A percentile compares a stretch with the other conserved stretches of the same genome.
phyloP scores from a whole-genome alignment of 2,113 vertebrate species.

The Hypomesus transpacificus region DNA sequence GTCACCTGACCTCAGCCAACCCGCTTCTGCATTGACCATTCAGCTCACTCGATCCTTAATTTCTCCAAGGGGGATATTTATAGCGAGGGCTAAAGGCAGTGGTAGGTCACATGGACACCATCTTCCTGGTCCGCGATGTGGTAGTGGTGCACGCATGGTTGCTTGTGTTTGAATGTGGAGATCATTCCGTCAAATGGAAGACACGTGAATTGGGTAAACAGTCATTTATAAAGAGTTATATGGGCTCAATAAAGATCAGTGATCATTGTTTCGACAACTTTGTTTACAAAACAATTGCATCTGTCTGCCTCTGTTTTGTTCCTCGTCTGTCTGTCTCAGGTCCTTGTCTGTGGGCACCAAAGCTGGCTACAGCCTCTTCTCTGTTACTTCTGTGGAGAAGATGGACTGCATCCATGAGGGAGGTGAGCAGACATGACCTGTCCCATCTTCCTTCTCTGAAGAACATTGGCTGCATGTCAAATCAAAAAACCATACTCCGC shows the following conservation, averaged over 20 bases:
- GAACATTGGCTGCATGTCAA: background rate
- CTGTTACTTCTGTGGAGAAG: conserved; percentile 88
- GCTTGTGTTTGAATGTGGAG: too few species aligned
- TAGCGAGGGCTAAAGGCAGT: background rate
- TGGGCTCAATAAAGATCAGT: too few species aligned
- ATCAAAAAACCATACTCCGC: too few species aligned
- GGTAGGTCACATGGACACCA: background rate
- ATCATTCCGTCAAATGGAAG: background rate
- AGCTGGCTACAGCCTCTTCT: conserved; percentile 88
- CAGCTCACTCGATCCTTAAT: conserved; percentile 3
- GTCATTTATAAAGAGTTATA: too few species aligned
- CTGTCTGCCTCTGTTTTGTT: too few species aligned
- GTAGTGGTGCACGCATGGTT: background rate
- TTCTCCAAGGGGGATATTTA: conserved; percentile 5
- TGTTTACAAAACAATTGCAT: too few species aligned
- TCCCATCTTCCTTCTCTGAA: too few species aligned
- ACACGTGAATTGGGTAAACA: background rate
- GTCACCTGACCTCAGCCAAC: conserved; percentile 3
- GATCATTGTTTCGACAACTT: too few species aligned
- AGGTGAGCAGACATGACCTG: conserved; percentile 70
- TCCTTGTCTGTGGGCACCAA: conserved; percentile 91
- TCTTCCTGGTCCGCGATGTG: background rate
- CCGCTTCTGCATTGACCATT: background rate
- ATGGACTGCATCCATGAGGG: conserved; percentile 92
- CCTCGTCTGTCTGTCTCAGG: conserved; percentile 52